These are phyloP conservation scores for Ormyrus thymus DNA, from an alignment of 2,888 invertebrate genomes.

Conservation along the genomic window DNA sequence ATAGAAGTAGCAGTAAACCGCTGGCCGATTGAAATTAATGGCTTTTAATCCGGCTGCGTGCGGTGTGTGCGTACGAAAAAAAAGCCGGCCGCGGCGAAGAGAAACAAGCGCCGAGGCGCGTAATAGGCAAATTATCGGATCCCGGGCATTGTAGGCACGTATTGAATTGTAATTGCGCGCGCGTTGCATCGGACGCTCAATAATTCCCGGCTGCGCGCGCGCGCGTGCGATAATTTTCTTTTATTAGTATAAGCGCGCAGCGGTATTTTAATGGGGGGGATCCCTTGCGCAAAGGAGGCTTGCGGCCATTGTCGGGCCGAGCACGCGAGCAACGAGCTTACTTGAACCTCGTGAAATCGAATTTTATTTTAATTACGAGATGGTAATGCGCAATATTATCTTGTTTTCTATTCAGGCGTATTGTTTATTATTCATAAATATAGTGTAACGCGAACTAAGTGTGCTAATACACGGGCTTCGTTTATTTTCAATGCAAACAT, in stretches of 20 bases:
- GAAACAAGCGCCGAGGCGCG: neutral
- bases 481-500: neutral
- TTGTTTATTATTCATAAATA: slow-evolving; percentile 27
- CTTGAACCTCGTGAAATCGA: too few relatives aligned
- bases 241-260: neutral
- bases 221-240: slow-evolving; percentile 8
- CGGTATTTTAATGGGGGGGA: slow-evolving; percentile 21
- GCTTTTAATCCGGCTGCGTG: slow-evolving; percentile 16
- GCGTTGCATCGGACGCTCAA: neutral
- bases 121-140: slow-evolving; percentile 28
- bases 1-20: slow-evolving; percentile 43
- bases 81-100: neutral
- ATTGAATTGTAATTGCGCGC: slow-evolving; percentile 5
- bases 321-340: neutral
- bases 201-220: neutral
- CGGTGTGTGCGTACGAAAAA: neutral
- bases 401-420: too few relatives aligned
- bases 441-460: neutral
- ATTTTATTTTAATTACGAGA: too few relatives aligned
- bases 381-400: too few relatives aligned
- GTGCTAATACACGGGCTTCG: neutral
- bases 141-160: slow-evolving; percentile 5
- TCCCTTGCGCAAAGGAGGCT: neutral
- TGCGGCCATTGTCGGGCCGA: neutral
- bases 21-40: slow-evolving; percentile 48